A percentile compares a stretch with the other conserved stretches of the same genome.
Evolutionary conservation across 1,140 invertebrate species (phyloP).

Genomic region (Eubasilissa regina): DNA sequence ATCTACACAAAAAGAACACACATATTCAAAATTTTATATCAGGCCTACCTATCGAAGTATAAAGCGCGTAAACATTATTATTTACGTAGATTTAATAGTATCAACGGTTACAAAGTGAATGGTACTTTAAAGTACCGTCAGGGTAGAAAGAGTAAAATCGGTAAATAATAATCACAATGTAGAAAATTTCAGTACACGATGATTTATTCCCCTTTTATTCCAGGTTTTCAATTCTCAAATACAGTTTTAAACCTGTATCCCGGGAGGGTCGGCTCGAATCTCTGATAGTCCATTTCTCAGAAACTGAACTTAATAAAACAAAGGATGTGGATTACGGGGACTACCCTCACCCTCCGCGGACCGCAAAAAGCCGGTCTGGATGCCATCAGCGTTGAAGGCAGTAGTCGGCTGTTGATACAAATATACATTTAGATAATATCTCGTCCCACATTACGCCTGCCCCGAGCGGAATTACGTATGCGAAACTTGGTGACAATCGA

Average conservation of each 20-base stretch:
- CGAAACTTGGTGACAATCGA: not conserved
- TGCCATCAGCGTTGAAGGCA: not conserved
- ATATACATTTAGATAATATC: not conserved
- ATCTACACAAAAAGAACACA: too few species aligned
- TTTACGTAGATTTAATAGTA: too few species aligned
- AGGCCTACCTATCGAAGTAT: too few species aligned
- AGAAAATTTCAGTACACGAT: not conserved
- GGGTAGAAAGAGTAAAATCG: too few species aligned
- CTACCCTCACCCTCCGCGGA: not conserved
- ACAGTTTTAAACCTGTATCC: constrained; percentile 4
- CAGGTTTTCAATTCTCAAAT: constrained; percentile 18
- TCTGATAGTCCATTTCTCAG: constrained; percentile 21
- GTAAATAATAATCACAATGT: too few species aligned
- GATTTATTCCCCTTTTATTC: not conserved
- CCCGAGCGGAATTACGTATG: not conserved
- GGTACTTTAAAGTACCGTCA: too few species aligned
- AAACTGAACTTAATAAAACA: constrained; percentile 28
- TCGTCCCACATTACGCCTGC: not conserved
- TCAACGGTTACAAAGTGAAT: too few species aligned
- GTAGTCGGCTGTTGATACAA: not conserved
- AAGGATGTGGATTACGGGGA: constrained; percentile 35
- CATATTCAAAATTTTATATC: too few species aligned
- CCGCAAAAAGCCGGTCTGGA: constrained; percentile 17
- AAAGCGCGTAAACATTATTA: too few species aligned
- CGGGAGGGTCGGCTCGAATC: not conserved